phyloP scores from a whole-genome alignment of 1,140 invertebrate species.

The Thereuonema tuberculata region DNA sequence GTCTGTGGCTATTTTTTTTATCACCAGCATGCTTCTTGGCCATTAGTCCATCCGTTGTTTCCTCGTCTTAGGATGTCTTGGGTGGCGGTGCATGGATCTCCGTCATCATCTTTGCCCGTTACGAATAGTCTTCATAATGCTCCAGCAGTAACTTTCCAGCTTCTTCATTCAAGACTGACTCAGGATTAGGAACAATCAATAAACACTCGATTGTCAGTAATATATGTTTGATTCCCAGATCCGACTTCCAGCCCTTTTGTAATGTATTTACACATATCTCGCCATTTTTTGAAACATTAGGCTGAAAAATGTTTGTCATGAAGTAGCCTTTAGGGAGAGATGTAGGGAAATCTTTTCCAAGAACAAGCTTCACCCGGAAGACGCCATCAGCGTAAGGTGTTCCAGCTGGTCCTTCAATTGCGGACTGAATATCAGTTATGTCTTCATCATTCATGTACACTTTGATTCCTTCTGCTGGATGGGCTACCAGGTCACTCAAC shows the following conservation, averaged over 20 bases:
- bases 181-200: slow-evolving; percentile 83
- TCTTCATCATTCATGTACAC: slow-evolving; percentile 76
- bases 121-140: slow-evolving; percentile 79
- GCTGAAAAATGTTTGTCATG: slow-evolving; percentile 93
- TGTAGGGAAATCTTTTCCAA: slow-evolving; percentile 86
- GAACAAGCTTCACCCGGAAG: slow-evolving; percentile 75
- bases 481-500: slow-evolving; percentile 54
- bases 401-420: slow-evolving; percentile 77
- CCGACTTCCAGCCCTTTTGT: slow-evolving; percentile 93
- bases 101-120: slow-evolving; percentile 82
- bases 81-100: slow-evolving; percentile 65
- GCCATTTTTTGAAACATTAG: slow-evolving; percentile 84
- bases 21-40: slow-evolving; percentile 72
- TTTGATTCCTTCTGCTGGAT: slow-evolving; percentile 78
- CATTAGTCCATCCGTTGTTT: slow-evolving; percentile 43
- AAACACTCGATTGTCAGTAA: slow-evolving; percentile 83
- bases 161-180: slow-evolving; percentile 87
- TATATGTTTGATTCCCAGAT: slow-evolving; percentile 91
- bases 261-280: slow-evolving; percentile 96
- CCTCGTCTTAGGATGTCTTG: neutral
- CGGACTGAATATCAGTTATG: slow-evolving; percentile 80
- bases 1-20: slow-evolving; percentile 54
- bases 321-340: slow-evolving; percentile 90
- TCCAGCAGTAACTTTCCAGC: slow-evolving; percentile 80
- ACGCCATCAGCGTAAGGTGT: slow-evolving; percentile 71